These are phyloP conservation scores for Phainopepla nitens DNA, from an alignment of 2,113 vertebrate species.

Conservation along the genomic window DNA sequence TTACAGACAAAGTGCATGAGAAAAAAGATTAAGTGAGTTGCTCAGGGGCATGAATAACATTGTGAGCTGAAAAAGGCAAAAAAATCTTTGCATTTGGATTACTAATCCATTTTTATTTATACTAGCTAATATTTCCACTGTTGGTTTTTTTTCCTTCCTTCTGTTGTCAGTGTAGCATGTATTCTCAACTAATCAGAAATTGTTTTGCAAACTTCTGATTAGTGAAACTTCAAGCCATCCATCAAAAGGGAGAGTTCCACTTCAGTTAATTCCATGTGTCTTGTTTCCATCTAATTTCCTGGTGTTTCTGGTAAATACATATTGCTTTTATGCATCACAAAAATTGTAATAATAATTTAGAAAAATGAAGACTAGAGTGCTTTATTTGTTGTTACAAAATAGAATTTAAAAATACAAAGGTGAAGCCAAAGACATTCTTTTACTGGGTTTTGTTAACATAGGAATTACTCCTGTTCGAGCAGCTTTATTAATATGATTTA, in stretches of 20 bases:
- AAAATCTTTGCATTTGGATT: background rate
- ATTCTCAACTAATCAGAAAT: background rate
- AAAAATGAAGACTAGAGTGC: background rate
- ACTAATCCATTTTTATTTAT: constrained; percentile 21
- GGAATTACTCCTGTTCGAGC: background rate
- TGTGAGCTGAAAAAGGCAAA: background rate
- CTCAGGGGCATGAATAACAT: constrained; percentile 36
- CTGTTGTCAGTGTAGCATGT: background rate
- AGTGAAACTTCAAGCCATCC: background rate
- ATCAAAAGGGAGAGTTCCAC: background rate
- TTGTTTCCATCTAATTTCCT: constrained; percentile 14
- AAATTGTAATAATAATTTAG: background rate
- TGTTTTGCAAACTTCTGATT: background rate
- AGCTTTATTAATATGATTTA: constrained; percentile 2
- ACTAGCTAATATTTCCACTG: background rate
- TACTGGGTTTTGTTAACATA: background rate
- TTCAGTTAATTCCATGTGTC: background rate
- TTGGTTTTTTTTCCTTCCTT: background rate
- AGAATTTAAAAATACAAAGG: background rate
- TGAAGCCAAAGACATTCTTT: background rate
- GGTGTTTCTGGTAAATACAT: background rate
- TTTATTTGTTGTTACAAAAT: constrained; percentile 2
- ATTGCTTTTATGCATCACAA: background rate
- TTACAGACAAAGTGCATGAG: background rate
- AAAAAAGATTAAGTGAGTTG: constrained; percentile 27